These are phyloP conservation scores for Alcedo quadribrachys DNA, from an alignment of 2,797 vertebrate genomes.

Conservation along the genomic window DNA sequence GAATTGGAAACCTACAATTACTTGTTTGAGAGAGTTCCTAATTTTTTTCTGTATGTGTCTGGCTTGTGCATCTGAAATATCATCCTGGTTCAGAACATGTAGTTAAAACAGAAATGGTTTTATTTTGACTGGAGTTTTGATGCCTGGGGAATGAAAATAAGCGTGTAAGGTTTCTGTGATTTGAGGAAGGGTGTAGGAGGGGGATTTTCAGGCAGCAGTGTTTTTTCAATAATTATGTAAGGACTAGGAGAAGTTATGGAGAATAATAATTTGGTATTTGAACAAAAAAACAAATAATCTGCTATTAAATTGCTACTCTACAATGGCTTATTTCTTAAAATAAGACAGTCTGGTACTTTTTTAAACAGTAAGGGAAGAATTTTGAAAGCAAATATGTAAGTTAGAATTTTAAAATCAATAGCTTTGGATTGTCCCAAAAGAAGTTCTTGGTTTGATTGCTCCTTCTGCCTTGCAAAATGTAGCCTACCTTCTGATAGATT, in stretches of 20 bases:
- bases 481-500: not conserved
- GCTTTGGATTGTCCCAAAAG: not conserved
- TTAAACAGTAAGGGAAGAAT: not conserved
- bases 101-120: not conserved
- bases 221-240: not conserved
- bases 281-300: not conserved
- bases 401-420: not conserved
- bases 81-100: not conserved
- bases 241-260: not conserved
- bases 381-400: not conserved
- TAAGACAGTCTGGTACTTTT: not conserved
- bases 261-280: not conserved
- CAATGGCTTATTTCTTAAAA: not conserved
- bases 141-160: not conserved
- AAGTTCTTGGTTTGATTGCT: not conserved
- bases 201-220: not conserved
- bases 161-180: not conserved
- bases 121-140: not conserved
- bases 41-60: not conserved
- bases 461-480: not conserved
- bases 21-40: not conserved
- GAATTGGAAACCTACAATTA: not conserved
- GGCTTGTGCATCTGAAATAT: not conserved
- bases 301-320: not conserved
- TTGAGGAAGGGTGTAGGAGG: not conserved